Conservation (phyloP, 1,140 invertebrate genomes). For the Conopomorpha cramerella region DNA sequence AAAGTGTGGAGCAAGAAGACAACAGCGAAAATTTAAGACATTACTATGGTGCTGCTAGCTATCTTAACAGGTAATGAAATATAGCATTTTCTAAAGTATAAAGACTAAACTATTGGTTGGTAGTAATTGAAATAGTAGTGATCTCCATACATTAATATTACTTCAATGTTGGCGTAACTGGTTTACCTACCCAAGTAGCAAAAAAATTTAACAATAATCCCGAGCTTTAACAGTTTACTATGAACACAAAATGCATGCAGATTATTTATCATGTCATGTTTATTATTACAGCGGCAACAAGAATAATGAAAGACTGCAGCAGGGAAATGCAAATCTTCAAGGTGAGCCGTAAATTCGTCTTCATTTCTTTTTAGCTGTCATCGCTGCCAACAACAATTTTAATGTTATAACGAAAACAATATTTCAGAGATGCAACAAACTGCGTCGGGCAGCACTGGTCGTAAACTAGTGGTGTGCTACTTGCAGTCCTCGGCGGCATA, state of each 20-base stretch:
- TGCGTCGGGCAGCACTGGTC: conserved; percentile 13
- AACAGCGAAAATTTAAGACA: conserved; percentile 18
- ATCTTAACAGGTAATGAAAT: conserved; percentile 43
- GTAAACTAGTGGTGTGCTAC: conserved; percentile 67
- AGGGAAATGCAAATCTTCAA: conserved; percentile 45
- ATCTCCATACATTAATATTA: too few species aligned
- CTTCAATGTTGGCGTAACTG: too few species aligned
- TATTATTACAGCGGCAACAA: conserved; percentile 18
- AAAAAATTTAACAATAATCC: too few species aligned
- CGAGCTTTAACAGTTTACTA: too few species aligned
- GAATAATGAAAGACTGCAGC: conserved; percentile 33
- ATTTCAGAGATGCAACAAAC: conserved; percentile 39
- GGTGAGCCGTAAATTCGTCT: conserved; percentile 20
- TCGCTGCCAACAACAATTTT: background rate
- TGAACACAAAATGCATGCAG: too few species aligned
- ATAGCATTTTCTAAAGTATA: conserved; percentile 3
- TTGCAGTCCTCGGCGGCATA: conserved; percentile 69
- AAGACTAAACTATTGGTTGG: too few species aligned
- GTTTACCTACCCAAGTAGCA: too few species aligned
- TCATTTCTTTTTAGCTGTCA: conserved; percentile 1
- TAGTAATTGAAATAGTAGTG: too few species aligned
- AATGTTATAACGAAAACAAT: too few species aligned
- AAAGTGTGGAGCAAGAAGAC: conserved; percentile 11
- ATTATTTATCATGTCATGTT: conserved; percentile 2
- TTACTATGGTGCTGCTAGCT: conserved; percentile 44